A percentile compares a stretch with the other conserved stretches of the same genome.
Evolutionary conservation across 2,113 vertebrate genomes (phyloP).

Genomic region (Gavialis gangeticus): DNA sequence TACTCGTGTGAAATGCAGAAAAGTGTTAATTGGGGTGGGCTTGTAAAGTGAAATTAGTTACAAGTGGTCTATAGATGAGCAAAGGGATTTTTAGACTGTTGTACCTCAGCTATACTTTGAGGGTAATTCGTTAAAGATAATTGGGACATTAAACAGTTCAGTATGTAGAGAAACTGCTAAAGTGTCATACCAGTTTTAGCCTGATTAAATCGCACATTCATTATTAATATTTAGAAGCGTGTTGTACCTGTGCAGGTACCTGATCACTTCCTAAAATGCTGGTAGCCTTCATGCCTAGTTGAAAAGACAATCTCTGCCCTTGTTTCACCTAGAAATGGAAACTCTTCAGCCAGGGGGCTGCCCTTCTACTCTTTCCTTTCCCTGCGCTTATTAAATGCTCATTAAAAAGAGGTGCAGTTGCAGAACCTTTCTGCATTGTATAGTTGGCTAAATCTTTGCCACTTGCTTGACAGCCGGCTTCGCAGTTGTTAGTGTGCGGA

Average conservation of each 20-base stretch:
- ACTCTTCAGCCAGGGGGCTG: background rate
- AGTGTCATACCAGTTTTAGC: constrained; percentile 3
- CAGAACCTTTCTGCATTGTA: background rate
- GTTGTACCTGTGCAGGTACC: constrained; percentile 53
- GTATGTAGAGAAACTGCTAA: background rate
- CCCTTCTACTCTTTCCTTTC: background rate
- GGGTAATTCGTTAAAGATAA: constrained; percentile 59
- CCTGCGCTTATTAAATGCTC: background rate
- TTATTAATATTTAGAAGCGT: constrained; percentile 59
- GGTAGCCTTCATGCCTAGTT: constrained; percentile 19
- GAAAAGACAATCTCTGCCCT: background rate
- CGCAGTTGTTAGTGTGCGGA: background rate
- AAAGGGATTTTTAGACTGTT: constrained; percentile 51
- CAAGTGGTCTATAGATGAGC: constrained; percentile 63
- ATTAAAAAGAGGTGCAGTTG: background rate
- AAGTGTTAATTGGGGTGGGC: constrained; percentile 61
- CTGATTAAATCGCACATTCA: constrained; percentile 50
- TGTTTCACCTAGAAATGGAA: constrained; percentile 12
- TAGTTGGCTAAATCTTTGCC: background rate
- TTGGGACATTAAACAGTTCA: constrained; percentile 61
- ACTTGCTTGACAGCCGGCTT: background rate
- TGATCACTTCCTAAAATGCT: constrained; percentile 45
- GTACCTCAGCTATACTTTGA: constrained; percentile 25
- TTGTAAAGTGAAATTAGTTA: constrained; percentile 54
- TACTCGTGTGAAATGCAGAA: constrained; percentile 69